Evolutionary conservation across 2,113 vertebrate genomes (phyloP).

Genomic region (Gopherus evgoodei): DNA sequence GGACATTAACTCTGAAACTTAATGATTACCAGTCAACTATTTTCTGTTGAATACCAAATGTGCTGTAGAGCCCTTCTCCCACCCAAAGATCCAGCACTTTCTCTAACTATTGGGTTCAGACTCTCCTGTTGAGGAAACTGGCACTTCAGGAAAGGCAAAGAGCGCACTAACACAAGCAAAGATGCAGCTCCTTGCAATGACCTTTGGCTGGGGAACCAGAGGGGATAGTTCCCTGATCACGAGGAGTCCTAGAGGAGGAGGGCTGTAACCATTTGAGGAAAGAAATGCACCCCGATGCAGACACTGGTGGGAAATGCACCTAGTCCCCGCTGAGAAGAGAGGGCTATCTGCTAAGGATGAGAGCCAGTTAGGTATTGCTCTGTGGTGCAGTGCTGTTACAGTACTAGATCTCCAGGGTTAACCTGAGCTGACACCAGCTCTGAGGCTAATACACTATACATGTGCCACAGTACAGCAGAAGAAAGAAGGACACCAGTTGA

Average conservation of each 20-base stretch:
- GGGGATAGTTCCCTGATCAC: not conserved
- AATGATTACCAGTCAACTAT: no score
- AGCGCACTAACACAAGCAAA: not conserved
- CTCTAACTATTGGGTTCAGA: no score
- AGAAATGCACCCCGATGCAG: not conserved
- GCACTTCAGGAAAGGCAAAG: no score
- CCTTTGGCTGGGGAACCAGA: conserved; percentile 58
- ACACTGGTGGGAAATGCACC: conserved; percentile 29
- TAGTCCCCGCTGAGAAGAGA: not conserved
- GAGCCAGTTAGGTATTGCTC: not conserved
- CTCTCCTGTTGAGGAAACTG: no score
- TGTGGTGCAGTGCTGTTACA: not conserved
- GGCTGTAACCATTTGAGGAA: conserved; percentile 26
- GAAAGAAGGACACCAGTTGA: conserved; percentile 49
- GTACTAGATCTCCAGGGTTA: not conserved
- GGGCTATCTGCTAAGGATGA: not conserved
- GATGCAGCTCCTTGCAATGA: conserved; percentile 46
- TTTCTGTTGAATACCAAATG: no score
- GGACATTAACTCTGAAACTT: no score
- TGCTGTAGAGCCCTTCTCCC: no score
- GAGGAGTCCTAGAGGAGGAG: not conserved
- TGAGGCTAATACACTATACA: not conserved
- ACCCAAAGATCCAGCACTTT: no score
- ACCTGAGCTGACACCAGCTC: not conserved
- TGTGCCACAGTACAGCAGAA: not conserved